Percentiles rank a stretch among this genome's conserved stretches.
Conservation (phyloP, 2,888 invertebrate genomes). For the Meiosimyza decipiens region DNA sequence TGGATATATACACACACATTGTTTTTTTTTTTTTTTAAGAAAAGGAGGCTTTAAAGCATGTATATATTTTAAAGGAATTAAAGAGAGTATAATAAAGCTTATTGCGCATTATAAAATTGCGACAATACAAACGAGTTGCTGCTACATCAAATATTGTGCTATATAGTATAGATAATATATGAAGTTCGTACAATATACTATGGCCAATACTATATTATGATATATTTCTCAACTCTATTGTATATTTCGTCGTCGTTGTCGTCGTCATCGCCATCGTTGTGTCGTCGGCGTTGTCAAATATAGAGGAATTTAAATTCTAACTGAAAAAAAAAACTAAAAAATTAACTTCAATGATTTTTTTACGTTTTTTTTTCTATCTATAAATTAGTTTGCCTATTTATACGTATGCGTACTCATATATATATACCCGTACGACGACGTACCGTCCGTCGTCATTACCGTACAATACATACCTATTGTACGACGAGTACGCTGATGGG, state of each 20-base stretch:
- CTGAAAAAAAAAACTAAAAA: too few relatives aligned
- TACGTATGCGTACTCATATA: background rate
- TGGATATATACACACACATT: too few relatives aligned
- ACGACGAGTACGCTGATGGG: too few relatives aligned
- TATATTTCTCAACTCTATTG: too few relatives aligned
- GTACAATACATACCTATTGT: background rate
- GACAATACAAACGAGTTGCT: constrained; percentile 15
- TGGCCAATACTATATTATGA: too few relatives aligned
- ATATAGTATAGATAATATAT: too few relatives aligned
- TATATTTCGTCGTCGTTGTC: background rate
- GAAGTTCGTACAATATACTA: too few relatives aligned
- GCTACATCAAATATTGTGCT: background rate
- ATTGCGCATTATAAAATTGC: constrained; percentile 22
- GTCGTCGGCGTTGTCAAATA: background rate
- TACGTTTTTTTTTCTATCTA: constrained; percentile 1
- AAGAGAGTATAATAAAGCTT: background rate
- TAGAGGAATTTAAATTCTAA: background rate
- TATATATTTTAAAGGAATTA: background rate
- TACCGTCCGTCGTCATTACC: background rate
- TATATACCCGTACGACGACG: constrained; percentile 16
- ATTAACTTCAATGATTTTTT: background rate
- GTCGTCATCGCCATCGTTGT: background rate
- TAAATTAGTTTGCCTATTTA: background rate
- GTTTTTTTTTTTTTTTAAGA: too few relatives aligned
- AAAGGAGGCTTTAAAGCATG: too few relatives aligned